Percentiles rank a stretch among this genome's conserved stretches.
Evolutionary conservation across 2,797 vertebrate genomes (phyloP).

Genomic region (Cygnus olor): DNA sequence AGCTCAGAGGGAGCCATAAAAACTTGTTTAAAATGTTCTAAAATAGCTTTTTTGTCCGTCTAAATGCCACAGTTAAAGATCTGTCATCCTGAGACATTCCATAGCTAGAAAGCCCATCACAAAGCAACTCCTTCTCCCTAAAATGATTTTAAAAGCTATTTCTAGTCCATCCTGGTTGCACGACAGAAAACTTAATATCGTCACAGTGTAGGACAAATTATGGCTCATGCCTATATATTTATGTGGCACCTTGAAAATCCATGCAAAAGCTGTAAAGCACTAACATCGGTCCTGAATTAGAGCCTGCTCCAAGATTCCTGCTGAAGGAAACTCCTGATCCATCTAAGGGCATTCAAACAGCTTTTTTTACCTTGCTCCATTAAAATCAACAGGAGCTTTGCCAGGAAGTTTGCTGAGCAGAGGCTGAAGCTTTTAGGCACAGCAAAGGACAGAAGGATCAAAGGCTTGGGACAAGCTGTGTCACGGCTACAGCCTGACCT

Average conservation of each 20-base stretch:
- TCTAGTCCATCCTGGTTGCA: neutral
- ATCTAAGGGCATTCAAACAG: neutral
- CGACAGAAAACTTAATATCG: neutral
- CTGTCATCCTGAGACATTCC: neutral
- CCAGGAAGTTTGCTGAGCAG: neutral
- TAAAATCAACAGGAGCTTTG: neutral
- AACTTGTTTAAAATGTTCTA: constrained; percentile 42
- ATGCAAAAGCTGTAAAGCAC: neutral
- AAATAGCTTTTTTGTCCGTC: neutral
- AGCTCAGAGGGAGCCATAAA: constrained; percentile 59
- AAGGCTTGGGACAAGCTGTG: neutral
- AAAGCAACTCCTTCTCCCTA: neutral
- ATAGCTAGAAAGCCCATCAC: neutral
- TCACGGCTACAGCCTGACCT: neutral
- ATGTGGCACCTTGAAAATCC: neutral
- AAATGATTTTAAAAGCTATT: neutral
- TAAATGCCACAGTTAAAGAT: constrained; percentile 26
- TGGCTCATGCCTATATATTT: neutral
- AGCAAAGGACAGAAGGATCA: neutral
- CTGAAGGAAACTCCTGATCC: neutral
- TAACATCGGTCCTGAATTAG: neutral
- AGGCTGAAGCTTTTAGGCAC: neutral
- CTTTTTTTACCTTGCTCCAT: neutral
- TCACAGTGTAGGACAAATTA: neutral
- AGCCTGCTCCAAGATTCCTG: neutral